These are phyloP conservation scores for Melopsittacus undulatus DNA, from an alignment of 2,797 vertebrate species.

Conservation along the genomic window DNA sequence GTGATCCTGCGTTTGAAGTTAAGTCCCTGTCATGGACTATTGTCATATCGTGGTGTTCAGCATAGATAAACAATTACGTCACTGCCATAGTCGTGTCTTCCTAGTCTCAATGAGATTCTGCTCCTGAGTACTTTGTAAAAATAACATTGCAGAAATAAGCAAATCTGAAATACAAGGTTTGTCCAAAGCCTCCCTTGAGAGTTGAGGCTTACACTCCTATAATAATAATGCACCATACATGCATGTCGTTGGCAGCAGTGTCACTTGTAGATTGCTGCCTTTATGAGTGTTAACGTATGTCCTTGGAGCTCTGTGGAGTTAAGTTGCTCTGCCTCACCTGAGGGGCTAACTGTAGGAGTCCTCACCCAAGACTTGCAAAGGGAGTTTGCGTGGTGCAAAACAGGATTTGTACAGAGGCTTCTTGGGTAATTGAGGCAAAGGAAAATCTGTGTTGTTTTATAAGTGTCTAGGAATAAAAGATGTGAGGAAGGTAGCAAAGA, in stretches of 20 bases:
- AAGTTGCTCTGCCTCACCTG: neutral
- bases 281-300: neutral
- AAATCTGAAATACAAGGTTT: constrained; percentile 14
- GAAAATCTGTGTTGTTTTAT: neutral
- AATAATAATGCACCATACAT: neutral
- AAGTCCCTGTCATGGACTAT: constrained; percentile 41
- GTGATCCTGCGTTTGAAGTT: constrained; percentile 53
- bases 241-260: neutral
- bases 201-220: neutral
- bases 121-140: constrained; percentile 8
- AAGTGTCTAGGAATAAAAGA: neutral
- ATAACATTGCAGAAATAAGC: constrained; percentile 16
- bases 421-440: neutral
- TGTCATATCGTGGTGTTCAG: neutral
- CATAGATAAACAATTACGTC: constrained; percentile 23
- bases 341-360: neutral
- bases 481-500: neutral
- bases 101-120: neutral
- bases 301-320: neutral
- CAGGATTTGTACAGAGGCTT: neutral
- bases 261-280: neutral
- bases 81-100: neutral
- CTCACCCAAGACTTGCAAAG: neutral
- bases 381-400: neutral
- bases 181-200: neutral